Percentiles rank a stretch among this genome's conserved stretches.
These are phyloP conservation scores for Adoxophyes honmai DNA, from an alignment of 1,140 invertebrate genomes.

Conservation along the genomic window DNA sequence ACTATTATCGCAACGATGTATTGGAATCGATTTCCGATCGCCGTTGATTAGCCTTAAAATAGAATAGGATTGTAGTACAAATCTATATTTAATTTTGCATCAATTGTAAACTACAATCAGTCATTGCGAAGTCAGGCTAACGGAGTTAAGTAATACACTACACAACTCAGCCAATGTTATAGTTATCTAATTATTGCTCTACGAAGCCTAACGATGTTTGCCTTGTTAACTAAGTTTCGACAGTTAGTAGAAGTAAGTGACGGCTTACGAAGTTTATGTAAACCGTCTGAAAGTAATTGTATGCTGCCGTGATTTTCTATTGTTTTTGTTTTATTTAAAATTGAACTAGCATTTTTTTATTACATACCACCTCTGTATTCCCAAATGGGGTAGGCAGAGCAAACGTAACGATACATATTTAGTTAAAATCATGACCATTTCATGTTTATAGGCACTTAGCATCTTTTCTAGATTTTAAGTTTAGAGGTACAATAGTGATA, in stretches of 20 bases:
- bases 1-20: too few relatives aligned
- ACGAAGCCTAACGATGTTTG: constrained; percentile 26
- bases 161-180: constrained; percentile 6
- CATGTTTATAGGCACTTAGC: too few relatives aligned
- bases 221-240: constrained; percentile 36
- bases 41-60: too few relatives aligned
- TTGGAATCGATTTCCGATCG: too few relatives aligned
- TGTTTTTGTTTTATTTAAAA: not conserved
- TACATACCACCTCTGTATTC: too few relatives aligned
- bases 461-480: too few relatives aligned
- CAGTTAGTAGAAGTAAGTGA: constrained; percentile 32
- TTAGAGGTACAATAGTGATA: too few relatives aligned
- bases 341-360: too few relatives aligned
- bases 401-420: too few relatives aligned
- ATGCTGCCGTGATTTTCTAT: constrained; percentile 26
- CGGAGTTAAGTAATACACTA: not conserved
- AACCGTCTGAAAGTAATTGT: constrained; percentile 30
- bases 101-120: constrained; percentile 21
- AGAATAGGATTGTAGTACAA: not conserved
- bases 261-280: constrained; percentile 29
- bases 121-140: constrained; percentile 15
- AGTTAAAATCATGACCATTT: too few relatives aligned
- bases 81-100: not conserved
- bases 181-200: constrained; percentile 19
- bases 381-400: too few relatives aligned